Base-by-base conservation (phyloP, 2,113 vertebrate genomes). In the Rhinopomastus cyanomelas region DNA sequence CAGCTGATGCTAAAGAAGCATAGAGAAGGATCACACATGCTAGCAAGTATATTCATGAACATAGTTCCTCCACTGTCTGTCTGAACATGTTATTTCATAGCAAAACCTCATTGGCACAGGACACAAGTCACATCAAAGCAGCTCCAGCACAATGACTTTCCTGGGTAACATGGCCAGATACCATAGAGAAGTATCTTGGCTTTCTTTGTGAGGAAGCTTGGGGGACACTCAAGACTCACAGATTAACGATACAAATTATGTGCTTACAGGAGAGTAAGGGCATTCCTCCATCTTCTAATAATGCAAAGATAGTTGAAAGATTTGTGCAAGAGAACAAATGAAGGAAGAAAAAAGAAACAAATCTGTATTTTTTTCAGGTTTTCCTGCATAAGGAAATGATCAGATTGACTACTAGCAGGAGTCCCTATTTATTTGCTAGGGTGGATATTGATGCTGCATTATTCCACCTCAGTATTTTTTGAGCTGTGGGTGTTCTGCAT, bases 401-500 rank as follows among this genome's bases (percentile, higher is more conserved):
- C 2, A 44, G 42, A 72, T 53, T 85, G 72, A 5, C 32, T 81
- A 85, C 84, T 72, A 84, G 15, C 72, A 82, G 1, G 23, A 49
- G 42, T 66, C 20, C 68, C 36, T 87, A 85, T 88, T 86, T 87
- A 85, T 88, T 86, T 81, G 20, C 71, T 82, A 71, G n/a, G 42
- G 57, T 76, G 56, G 51, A 72, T 85, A 92, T 56, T 66, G 78
- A 91, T 44, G 67, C 56, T 91, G 77, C 23, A 77, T 73, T 84
- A 91, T 66, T 48, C 60, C 71, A 84, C 18, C 17, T 37, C 1
- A 0, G 16, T 89, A 48, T 82, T 93, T 86, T 93, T 89, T 90
- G 73, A 95, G 65, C 57, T 65, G 60, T 88, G 59, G 39, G 44
- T 87, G 74, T 49, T 90, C 94, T 87, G 48, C 64, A 61, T 72